These are phyloP conservation scores for Caenorhabditis uteleia DNA, from an alignment of 2,888 invertebrate genomes.

Conservation along the genomic window DNA sequence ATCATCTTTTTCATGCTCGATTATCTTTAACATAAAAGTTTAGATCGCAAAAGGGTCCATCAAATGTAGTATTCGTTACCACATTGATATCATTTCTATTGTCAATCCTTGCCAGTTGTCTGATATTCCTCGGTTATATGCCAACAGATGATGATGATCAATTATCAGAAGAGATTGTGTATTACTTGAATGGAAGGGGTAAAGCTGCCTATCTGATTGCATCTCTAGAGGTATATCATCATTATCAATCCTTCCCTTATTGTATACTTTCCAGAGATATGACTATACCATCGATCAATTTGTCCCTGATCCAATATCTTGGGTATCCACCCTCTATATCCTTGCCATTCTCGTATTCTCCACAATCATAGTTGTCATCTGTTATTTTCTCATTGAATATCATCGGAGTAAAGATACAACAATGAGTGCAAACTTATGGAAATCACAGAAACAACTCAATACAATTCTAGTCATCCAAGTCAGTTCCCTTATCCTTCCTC, in stretches of 20 bases:
- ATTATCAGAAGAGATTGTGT: constrained; percentile 15
- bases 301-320: constrained; percentile 9
- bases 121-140: constrained; percentile 13
- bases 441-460: constrained; percentile 16
- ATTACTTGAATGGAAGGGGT: constrained; percentile 26
- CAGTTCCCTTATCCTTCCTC: not conserved
- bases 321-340: constrained; percentile 20
- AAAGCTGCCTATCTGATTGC: constrained; percentile 25
- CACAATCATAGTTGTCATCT: constrained; percentile 16
- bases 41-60: not conserved
- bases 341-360: constrained; percentile 7
- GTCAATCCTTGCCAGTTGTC: constrained; percentile 7
- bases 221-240: constrained; percentile 6
- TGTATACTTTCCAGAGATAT: not conserved
- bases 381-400: constrained; percentile 9
- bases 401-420: constrained; percentile 4
- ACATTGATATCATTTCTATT: no score
- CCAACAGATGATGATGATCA: constrained; percentile 18
- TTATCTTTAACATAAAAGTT: not conserved
- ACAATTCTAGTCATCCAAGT: constrained; percentile 20
- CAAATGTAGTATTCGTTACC: no score
- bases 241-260: not conserved
- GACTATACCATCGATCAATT: constrained; percentile 6
- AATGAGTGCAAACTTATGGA: constrained; percentile 12
- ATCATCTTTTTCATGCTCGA: not conserved